Base-by-base conservation (phyloP, 2,888 invertebrate genomes). In the Polymixis flavicincta region DNA sequence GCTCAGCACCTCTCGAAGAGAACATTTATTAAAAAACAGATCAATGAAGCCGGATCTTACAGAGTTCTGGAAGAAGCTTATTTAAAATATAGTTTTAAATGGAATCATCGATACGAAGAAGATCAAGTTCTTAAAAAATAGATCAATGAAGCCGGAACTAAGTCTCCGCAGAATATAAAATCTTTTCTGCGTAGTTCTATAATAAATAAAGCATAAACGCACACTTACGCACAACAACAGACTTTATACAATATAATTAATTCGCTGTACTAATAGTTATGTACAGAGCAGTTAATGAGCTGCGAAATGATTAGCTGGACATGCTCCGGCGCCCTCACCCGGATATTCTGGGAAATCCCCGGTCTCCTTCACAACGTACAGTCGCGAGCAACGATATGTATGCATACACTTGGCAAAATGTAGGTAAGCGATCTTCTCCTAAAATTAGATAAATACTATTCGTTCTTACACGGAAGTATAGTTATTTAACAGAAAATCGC, bases 241-340 rank as follows among this genome's bases (percentile, higher is more conserved):
- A 61, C 28, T 64, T 71, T 14, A 70, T n/a, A 72, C 50, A 84
- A 70, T 63, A 54, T 76, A 84, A 84, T 84, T 80, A 73, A 75
- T 60, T 84, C 65, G 60, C 52, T 66, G 48, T 70, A 77, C n/a
- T 61, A 50, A 69, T 74, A 78, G 65, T 73, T 78, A 64, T 66
- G 64, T 68, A 37, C 25, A 52, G 54, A 72, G 63, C 71, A 65
- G 63, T 85, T 83, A 84, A 85, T 79, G 85, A 81, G 82, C 85
- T 88, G 85, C 84, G 77, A 84, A 85, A 83, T 83, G 69, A 76
- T 85, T 74, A 74, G 77, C 75, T 60, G 70, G 80, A 77, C 70
- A 87, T 82, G 87, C 76, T 87, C 76, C 75, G 81, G 14, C 83
- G 88, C 68, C 59, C 73, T 68, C 72, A 87, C 80, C 87, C 87